Base-by-base conservation (phyloP, 1,140 invertebrate genomes). In the Zaprionus ornatus region DNA sequence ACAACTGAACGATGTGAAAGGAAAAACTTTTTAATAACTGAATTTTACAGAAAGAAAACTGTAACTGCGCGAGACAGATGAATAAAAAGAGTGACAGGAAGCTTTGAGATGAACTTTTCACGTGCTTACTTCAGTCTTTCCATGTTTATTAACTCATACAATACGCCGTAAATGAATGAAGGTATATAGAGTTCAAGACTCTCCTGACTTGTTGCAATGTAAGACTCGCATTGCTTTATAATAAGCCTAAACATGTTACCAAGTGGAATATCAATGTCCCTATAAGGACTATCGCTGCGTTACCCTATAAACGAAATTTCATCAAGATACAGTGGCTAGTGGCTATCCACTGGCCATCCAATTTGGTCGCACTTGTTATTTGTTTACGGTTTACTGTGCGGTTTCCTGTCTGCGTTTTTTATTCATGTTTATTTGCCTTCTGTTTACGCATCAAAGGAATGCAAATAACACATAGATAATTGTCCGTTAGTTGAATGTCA, bases 21-120 rank as follows among this genome's bases (percentile, higher is more conserved):
- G 42, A 62, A 50, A 85, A 76, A 85, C 50, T 85, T 87, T 87
- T 79, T 82, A 66, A 87, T 87, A 82, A 87, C 80, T 82, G 59
- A 62, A 75, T 71, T 77, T 40, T 25, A 29, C 29, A 50, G 67
- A 37, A 25, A 50, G 13, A 66, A 35, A 50, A 50, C 45, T 17
- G n/a, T 7, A 45, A 50, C 19, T 50, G 45, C 13, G 7, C 1
- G 19, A 12, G 45, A 50, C 45, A 50, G 45, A 19, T 50, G 45
- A 19, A 4, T 50, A 12, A 5, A 10, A 13, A 23, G 45, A 9
- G n/a, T 9, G 27, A 17, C 19, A 27, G 19, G 25, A 19, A 67
- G 37, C 29, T 55, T 56, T n/a, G 23, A 27, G 23, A 55, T 55
- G 15, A 55, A 55, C 23, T 55, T 29, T 50, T 21, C 45, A 29